Evolutionary conservation across 2,797 vertebrate genomes (phyloP).

Genomic region (Phoeniculus purpureus): DNA sequence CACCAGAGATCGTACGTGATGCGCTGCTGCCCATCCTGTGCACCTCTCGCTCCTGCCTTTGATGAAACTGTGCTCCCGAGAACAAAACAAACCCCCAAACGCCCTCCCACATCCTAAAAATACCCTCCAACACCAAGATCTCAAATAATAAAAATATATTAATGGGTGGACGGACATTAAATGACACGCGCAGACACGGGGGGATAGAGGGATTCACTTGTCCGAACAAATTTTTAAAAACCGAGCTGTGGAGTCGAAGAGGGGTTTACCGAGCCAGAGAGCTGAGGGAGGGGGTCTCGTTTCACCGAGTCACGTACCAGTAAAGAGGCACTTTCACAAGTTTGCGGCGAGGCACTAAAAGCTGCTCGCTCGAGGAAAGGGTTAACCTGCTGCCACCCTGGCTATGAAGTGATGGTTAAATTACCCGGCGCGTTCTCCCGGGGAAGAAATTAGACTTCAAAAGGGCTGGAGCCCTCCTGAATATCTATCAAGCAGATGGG

Average conservation of each 20-base stretch:
- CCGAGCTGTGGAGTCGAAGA: background rate
- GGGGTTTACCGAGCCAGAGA: background rate
- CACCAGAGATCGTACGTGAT: background rate
- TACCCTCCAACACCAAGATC: background rate
- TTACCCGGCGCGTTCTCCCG: constrained; percentile 55
- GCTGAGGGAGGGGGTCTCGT: background rate
- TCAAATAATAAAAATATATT: background rate
- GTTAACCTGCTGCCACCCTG: constrained; percentile 27
- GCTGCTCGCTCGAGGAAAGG: constrained; percentile 35
- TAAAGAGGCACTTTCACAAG: background rate
- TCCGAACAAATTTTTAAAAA: background rate
- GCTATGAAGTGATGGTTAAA: constrained; percentile 40
- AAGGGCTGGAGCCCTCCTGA: constrained; percentile 56
- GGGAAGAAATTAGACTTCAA: constrained; percentile 66
- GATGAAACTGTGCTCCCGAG: background rate
- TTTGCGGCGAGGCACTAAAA: background rate
- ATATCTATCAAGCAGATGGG: constrained; percentile 65
- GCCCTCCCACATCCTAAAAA: too few species aligned
- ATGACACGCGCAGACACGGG: background rate
- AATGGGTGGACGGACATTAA: background rate
- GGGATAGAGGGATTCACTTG: background rate
- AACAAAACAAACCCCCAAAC: background rate
- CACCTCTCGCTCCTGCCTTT: background rate
- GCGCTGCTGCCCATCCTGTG: background rate
- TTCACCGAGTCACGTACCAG: background rate